Base-by-base conservation (phyloP, 2,888 invertebrate species). In the Troglohyphantes excavatus region DNA sequence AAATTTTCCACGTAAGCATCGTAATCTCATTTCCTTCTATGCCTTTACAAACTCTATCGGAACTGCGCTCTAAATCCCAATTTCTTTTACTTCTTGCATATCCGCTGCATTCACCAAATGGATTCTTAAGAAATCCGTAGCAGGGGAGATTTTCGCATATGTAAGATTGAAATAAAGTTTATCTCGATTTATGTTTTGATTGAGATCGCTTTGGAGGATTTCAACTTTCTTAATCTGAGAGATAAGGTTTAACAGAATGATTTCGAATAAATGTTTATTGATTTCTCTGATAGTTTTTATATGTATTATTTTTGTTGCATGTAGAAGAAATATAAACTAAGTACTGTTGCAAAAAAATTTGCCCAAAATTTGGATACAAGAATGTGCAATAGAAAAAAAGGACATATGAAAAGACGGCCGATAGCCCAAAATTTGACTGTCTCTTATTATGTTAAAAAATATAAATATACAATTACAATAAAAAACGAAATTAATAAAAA, bases 11-110 rank as follows among this genome's bases (percentile, higher is more conserved):
- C 59, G 70, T 59, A 70, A 61, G 70, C 53, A 70, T 59, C 29
- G 26, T 70, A 82, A 82, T 82, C 82, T 82, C n/a, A 61, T 82
- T 82, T 82, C n/a, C 61, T 70, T 53, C 23, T 33, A 26, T 53
- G 82, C 23, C 68, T 59, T 70, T 23, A 21, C n/a, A 53, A 70
- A 70, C 59, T 70, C 21, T 27, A 82, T 70, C 27, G 61, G 59
- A 59, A 33, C 33, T 76, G 21, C 23, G 63, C 61, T 65, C n/a
- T 39, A 63, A 78, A 39, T 63, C 26, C 29, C 39, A 21, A 33
- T 78, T 33, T 17, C 76, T n/a, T 78, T 61, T 61, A 65, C 2
- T 26, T 39, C 9, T 59, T 59, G 46, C 46, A 43, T 13, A 9
- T 72, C 26, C 72, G 7, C 29, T 33, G 19, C 27, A 67, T 39